Evolutionary conservation across 2,888 invertebrate species (phyloP).

Genomic region (Clitarchus hookeri): DNA sequence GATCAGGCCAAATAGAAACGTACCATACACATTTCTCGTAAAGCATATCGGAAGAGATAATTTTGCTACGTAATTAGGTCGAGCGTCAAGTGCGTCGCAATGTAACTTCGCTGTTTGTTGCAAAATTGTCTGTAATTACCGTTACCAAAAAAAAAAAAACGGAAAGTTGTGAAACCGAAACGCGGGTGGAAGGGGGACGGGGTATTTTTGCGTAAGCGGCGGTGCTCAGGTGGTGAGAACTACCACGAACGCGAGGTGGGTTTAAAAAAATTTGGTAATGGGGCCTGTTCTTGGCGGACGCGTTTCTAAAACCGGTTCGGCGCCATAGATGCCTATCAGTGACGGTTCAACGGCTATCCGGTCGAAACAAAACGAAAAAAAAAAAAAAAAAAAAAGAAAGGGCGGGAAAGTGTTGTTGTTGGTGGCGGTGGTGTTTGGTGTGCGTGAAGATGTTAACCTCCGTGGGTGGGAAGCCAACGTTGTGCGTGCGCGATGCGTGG

Average conservation of each 20-base stretch:
- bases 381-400: neutral
- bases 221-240: no score
- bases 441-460: neutral
- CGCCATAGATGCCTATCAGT: neutral
- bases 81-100: no score
- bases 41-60: no score
- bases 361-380: neutral
- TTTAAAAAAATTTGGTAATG: neutral
- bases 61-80: no score
- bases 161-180: no score
- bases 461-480: neutral
- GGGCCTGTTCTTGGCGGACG: neutral
- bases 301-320: neutral
- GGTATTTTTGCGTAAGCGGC: no score
- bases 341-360: neutral
- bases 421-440: neutral
- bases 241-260: neutral
- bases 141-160: no score
- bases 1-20: no score
- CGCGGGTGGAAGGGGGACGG: no score
- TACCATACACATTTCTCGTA: no score
- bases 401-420: neutral
- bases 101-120: no score
- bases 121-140: no score
- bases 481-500: neutral